Evolutionary conservation across 2,113 vertebrate species (phyloP).

Genomic region (Macheiramphus alcinus): DNA sequence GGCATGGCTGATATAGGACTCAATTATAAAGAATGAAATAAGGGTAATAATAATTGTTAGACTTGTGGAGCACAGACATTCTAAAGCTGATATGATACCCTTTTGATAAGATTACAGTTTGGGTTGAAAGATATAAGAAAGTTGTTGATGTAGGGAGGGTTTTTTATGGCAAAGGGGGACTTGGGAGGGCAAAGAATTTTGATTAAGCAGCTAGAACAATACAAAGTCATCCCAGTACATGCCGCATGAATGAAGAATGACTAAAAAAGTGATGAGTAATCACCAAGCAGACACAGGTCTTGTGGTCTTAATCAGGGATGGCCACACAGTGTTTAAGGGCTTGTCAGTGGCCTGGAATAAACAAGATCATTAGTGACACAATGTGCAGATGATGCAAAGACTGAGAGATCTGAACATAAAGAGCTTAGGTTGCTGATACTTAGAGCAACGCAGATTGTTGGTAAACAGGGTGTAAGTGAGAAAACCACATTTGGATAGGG

Average conservation of each 20-base stretch:
- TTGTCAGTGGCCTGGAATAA: not conserved
- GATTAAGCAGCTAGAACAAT: not conserved
- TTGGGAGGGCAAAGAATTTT: not conserved
- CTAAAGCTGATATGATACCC: not conserved
- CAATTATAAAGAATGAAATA: constrained; percentile 11
- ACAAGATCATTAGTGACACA: not conserved
- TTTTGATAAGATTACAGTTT: not conserved
- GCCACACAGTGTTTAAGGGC: not conserved
- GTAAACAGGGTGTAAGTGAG: not conserved
- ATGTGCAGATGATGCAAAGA: not conserved
- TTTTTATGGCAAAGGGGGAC: not conserved
- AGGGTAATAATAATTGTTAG: constrained; percentile 1
- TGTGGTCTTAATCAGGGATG: not conserved
- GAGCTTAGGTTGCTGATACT: not conserved
- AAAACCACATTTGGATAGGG: not conserved
- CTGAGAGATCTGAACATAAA: not conserved
- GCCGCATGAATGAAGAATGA: not conserved
- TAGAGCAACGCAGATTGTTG: not conserved
- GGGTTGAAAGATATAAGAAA: not conserved
- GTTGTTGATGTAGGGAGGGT: not conserved
- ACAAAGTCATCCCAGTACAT: not conserved
- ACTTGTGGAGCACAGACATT: not conserved
- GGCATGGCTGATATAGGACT: not conserved
- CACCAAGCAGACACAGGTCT: not conserved
- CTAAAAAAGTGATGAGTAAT: not conserved